These are phyloP conservation scores for Cervus canadensis DNA, from an alignment of 2,113 vertebrate genomes.

Conservation along the genomic window DNA sequence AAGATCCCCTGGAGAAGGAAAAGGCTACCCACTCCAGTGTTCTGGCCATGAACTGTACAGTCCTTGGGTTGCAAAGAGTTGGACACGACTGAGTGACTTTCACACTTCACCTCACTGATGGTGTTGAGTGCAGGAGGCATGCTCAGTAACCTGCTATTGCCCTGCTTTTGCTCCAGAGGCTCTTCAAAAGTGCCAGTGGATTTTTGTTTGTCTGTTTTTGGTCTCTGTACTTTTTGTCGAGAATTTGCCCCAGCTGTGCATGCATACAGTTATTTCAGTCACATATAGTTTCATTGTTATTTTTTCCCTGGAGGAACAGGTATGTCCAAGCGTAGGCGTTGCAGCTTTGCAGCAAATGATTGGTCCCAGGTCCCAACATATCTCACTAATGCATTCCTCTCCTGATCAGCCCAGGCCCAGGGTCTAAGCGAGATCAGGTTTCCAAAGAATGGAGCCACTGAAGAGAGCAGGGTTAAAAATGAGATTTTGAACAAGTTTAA, in stretches of 20 bases:
- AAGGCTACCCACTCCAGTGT: not conserved
- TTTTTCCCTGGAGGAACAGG: not conserved
- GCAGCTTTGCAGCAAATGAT: not conserved
- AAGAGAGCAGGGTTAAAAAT: not conserved
- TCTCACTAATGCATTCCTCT: not conserved
- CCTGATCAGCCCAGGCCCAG: not conserved
- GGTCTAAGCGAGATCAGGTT: not conserved
- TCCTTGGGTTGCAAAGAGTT: not conserved
- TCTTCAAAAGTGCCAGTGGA: not conserved
- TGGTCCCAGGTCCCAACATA: not conserved
- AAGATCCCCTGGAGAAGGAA: not conserved
- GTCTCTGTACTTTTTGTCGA: not conserved
- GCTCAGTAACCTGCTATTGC: not conserved
- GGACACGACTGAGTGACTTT: not conserved
- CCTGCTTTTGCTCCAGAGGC: rapidly evolving
- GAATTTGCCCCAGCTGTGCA: not conserved
- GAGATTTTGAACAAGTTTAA: not conserved
- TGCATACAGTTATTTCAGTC: not conserved
- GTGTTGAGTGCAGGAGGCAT: not conserved
- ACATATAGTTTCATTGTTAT: not conserved
- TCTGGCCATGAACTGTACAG: not conserved
- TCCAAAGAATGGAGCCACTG: not conserved
- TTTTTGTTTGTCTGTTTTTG: not conserved
- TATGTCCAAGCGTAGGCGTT: rapidly evolving
- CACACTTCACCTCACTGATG: not conserved